These are phyloP conservation scores for Ornithoptera alexandrae DNA, from an alignment of 2,888 invertebrate genomes.

Conservation along the genomic window DNA sequence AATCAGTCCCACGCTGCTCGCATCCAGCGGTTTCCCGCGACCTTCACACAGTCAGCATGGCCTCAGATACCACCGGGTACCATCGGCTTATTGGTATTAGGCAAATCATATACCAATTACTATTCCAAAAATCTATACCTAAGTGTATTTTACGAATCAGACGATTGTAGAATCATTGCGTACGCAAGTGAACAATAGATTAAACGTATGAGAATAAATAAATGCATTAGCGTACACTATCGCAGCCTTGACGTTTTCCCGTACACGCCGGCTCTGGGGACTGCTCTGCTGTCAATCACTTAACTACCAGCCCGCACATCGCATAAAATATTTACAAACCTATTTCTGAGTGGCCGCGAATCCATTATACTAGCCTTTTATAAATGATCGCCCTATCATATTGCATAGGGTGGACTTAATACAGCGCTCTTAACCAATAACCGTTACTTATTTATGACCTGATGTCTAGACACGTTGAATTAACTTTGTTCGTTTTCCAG, in stretches of 20 bases:
- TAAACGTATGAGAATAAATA: conserved; percentile 7
- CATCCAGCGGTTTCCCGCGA: no score
- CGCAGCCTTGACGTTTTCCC: conserved; percentile 5
- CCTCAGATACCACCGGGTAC: no score
- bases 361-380: conserved; percentile 69
- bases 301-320: conserved; percentile 55
- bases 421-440: conserved; percentile 55
- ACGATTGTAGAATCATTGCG: background rate
- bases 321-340: conserved; percentile 76
- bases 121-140: no score
- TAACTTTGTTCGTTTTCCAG: conserved; percentile 45
- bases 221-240: conserved; percentile 6
- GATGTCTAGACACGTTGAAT: conserved; percentile 62
- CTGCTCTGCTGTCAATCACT: conserved; percentile 67
- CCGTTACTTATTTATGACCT: conserved; percentile 65
- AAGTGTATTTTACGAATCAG: background rate
- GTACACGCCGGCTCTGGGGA: conserved; percentile 48
- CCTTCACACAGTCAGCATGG: no score
- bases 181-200: background rate
- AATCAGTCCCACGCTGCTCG: no score
- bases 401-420: conserved; percentile 55
- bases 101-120: no score
- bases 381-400: conserved; percentile 44
- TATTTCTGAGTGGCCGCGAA: conserved; percentile 69
- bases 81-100: no score